Evolutionary conservation across 2,888 invertebrate species (phyloP), one percentile per base, ranked within the genome.

Genomic region (Rotaria sp.): DNA sequence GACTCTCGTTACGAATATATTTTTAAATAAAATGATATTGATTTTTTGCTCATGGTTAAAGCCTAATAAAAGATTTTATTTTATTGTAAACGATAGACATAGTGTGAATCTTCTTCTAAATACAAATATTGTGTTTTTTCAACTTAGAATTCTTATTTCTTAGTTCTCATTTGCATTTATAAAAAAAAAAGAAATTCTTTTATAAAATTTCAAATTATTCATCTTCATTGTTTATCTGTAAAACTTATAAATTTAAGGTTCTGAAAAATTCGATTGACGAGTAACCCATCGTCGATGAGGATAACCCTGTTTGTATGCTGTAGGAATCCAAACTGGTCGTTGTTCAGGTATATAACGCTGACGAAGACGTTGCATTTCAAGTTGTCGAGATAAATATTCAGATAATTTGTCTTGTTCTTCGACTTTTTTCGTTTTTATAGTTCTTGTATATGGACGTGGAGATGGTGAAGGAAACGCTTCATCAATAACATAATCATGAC

Each of bases 341-440:
- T 35, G 4, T 67, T 67, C 21, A 7, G 35, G 67, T 67, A 67
- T 21, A 30, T 21, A 35, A 18, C 67, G 67, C 18, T 35, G 67
- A 35, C 21, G 35, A 67, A 67, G 67, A 21, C 67, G 67, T 18
- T 38, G 67, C 1, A 67, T 4, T 13, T 67, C 67, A 35, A 67
- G 67, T 35, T 67, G 67, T 35, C 67, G 67, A 67, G 67, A 35
- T 67, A 67, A 67, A 67, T 67, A 67, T 67, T 67, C 67, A 4
- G 67, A 67, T 38, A 67, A 21, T 67, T 35, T 67, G 35, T 67
- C 67, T 18, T 35, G 1, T 67, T 67, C 15, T 24, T 41, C 41
- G 41, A 3, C 3, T n/a, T 67, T 67, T 18, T 35, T 35, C 38
- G 2, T 35, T 10, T 8, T 30, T 35, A 11, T 10, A 26, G 2